Percentiles rank a stretch among this genome's conserved stretches.
Evolutionary conservation across 1,140 invertebrate genomes (phyloP).

Genomic region (Hyles euphorbiae): DNA sequence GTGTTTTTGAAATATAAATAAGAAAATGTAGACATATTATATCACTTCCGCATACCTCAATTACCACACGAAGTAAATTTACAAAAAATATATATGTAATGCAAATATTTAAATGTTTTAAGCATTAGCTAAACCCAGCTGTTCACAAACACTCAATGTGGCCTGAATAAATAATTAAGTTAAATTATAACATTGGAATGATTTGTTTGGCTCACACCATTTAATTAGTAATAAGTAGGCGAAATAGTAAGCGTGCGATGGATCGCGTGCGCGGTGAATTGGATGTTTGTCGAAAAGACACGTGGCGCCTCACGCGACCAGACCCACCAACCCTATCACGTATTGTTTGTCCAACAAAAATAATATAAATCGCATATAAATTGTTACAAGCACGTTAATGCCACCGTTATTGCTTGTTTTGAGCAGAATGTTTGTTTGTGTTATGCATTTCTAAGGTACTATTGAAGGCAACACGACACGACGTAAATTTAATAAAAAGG

Average conservation of each 20-base stretch:
- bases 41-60: not conserved
- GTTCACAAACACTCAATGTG: no score
- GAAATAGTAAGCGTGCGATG: not conserved
- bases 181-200: not conserved
- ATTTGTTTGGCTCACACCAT: not conserved
- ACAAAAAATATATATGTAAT: no score
- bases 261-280: not conserved
- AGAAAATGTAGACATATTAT: not conserved
- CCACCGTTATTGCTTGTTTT: no score
- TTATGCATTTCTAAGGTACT: no score
- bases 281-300: constrained; percentile 2
- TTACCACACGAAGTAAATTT: not conserved
- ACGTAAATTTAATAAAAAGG: no score
- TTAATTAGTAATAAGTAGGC: constrained; percentile 1
- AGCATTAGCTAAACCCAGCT: no score
- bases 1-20: not conserved
- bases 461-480: no score
- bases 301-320: constrained; percentile 5
- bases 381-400: no score
- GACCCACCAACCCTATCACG: not conserved
- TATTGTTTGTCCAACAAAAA: no score
- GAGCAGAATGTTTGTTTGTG: no score
- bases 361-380: no score
- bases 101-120: no score
- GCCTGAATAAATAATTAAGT: not conserved